Evolutionary conservation across 2,888 invertebrate genomes (phyloP), one percentile per base, ranked within the genome.

Genomic region (Callyntrura sp.): DNA sequence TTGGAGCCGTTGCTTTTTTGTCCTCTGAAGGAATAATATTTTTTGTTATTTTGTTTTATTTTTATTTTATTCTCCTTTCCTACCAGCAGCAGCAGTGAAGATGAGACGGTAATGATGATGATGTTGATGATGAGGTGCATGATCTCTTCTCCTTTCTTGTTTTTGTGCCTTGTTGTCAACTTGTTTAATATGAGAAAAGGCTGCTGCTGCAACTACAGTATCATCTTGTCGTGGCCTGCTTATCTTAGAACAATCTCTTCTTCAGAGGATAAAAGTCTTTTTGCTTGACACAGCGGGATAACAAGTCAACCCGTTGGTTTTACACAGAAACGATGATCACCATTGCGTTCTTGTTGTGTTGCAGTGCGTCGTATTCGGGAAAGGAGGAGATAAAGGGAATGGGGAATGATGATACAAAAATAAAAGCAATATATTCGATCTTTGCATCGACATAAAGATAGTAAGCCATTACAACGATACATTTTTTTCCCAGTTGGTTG

Each of bases 111-210:
- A n/a, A 35, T 20, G 28, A 43, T 5, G 20, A 79, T 35, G 55
- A 28, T 25, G n/a, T n/a, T n/a, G 51, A 51, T 76, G 55, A 76
- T 51, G 76, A 76, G 51, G 51, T 76, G 65, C 35, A 23, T 28
- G 76, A 76, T 76, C 48, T 43, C 70, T 35, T 62, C 14, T 23
- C 11, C 12, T 43, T 43, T 43, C 70, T 43, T 70, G 70, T 70
- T 70, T 70, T 70, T 45, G 23, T 76, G 76, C 51, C 65, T 76
- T 76, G 76, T 76, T 76, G 76, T 76, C 76, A 76, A 76, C 76
- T 76, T 76, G 76, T 76, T 76, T 55, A 23, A 51, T 51, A 25
- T 12, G 76, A 23, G 25, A 25, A 51, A 35, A 48, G 28, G 23
- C 51, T 28, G 48, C 43, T 70, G 45, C 73, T 73, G 11, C 20